phyloP scores from a whole-genome alignment of 2,888 invertebrate genomes.

The Pharmacophagus antenor region DNA sequence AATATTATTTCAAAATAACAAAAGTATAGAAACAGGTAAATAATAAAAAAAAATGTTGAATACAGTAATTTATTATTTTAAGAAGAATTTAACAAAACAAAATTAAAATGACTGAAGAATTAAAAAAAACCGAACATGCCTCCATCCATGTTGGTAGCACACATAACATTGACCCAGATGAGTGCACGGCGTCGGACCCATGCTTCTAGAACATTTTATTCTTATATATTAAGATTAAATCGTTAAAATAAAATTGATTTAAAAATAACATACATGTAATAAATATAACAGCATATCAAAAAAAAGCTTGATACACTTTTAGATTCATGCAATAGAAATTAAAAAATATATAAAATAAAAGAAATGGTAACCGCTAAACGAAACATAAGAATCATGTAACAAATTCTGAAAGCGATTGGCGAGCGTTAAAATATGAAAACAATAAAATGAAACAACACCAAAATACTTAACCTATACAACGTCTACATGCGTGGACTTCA shows the following conservation, averaged over 20 bases:
- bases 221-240: not conserved
- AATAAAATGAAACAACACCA: constrained; percentile 8
- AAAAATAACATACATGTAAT: constrained; percentile 3
- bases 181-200: not conserved
- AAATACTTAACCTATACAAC: not conserved
- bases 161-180: not conserved
- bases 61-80: constrained; percentile 24
- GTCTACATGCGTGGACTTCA: constrained; percentile 12
- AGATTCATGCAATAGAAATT: constrained; percentile 17
- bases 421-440: constrained; percentile 9
- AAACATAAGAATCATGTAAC: not conserved
- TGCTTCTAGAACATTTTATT: not conserved
- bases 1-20: constrained; percentile 4
- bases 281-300: constrained; percentile 10
- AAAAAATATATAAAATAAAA: not conserved
- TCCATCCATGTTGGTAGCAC: not conserved
- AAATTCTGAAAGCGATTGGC: constrained; percentile 9
- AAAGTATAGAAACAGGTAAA: constrained; percentile 21
- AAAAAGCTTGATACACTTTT: constrained; percentile 14
- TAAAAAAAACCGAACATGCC: not conserved
- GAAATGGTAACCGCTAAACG: not conserved
- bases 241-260: not conserved
- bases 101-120: not conserved
- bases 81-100: constrained; percentile 20
- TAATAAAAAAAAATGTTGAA: constrained; percentile 22